Evolutionary conservation across 2,113 vertebrate species (phyloP).

Genomic region (Chlorodrepanis virens): DNA sequence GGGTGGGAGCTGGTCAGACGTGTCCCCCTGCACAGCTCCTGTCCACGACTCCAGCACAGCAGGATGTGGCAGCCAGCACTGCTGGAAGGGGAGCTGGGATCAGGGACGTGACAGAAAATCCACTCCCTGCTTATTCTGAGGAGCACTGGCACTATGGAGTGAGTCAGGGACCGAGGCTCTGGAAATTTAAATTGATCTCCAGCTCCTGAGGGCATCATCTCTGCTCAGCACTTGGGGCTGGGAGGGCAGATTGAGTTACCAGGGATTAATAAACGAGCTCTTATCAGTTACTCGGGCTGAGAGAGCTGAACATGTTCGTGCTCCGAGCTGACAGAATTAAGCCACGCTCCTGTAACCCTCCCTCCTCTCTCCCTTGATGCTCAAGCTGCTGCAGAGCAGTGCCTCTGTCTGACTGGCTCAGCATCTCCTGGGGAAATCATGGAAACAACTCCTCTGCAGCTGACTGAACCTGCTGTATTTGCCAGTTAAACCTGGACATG

Average conservation of each 20-base stretch:
- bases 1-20: not conserved
- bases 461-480: not conserved
- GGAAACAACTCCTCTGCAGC: not conserved
- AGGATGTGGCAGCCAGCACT: not conserved
- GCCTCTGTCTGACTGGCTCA: not conserved
- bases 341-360: not conserved
- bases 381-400: not conserved
- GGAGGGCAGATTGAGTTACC: constrained; percentile 4
- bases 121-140: not conserved
- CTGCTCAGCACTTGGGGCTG: not conserved
- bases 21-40: not conserved
- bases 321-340: constrained; percentile 1
- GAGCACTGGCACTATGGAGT: not conserved
- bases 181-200: not conserved
- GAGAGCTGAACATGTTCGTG: not conserved
- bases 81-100: not conserved
- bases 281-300: not conserved
- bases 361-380: not conserved
- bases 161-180: not conserved
- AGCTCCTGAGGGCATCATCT: not conserved
- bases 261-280: not conserved
- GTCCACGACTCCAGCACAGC: not conserved
- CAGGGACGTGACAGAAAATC: not conserved
- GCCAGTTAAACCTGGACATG: not conserved
- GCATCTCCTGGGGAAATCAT: not conserved